A percentile compares a stretch with the other conserved stretches of the same genome.
phyloP scores from a whole-genome alignment of 2,888 invertebrate species.

The Philereme transversata region DNA sequence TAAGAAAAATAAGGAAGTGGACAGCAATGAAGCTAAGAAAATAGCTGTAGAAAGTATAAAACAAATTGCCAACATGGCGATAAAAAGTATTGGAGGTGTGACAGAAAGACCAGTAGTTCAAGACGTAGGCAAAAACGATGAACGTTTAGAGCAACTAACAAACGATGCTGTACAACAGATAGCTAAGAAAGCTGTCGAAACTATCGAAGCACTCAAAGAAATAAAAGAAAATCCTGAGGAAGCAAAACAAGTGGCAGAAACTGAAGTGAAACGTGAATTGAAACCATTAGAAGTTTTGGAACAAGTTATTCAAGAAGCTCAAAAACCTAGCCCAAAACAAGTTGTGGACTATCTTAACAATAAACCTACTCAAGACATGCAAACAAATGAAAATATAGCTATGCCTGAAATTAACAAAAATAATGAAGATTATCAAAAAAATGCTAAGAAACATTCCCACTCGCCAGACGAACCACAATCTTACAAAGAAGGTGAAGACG shows the following conservation, averaged over 20 bases:
- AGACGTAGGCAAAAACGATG: constrained; percentile 48
- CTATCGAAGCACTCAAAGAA: constrained; percentile 74
- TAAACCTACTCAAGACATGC: constrained; percentile 8
- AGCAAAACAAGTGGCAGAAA: constrained; percentile 13
- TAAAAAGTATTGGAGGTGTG: constrained; percentile 71
- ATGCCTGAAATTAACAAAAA: constrained; percentile 9
- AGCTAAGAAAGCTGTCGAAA: constrained; percentile 73
- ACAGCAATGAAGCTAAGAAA: constrained; percentile 73
- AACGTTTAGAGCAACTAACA: constrained; percentile 58
- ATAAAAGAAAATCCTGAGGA: constrained; percentile 51
- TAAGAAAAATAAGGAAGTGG: constrained; percentile 74
- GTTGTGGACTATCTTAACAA: constrained; percentile 26
- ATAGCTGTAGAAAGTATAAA: constrained; percentile 80
- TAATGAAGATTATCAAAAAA: constrained; percentile 21
- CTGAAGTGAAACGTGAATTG: constrained; percentile 10
- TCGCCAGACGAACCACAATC: constrained; percentile 71
- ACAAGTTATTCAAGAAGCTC: constrained; percentile 7
- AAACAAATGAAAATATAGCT: constrained; percentile 5
- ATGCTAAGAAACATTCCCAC: constrained; percentile 52
- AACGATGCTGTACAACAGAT: constrained; percentile 77
- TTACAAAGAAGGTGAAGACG: constrained; percentile 68
- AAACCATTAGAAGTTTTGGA: constrained; percentile 15
- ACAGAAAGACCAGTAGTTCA: constrained; percentile 61
- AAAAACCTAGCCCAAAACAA: constrained; percentile 21
- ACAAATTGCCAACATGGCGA: constrained; percentile 76